A percentile compares a stretch with the other conserved stretches of the same genome.
Evolutionary conservation across 1,140 invertebrate genomes (phyloP).

Genomic region (Bombus waltoni): DNA sequence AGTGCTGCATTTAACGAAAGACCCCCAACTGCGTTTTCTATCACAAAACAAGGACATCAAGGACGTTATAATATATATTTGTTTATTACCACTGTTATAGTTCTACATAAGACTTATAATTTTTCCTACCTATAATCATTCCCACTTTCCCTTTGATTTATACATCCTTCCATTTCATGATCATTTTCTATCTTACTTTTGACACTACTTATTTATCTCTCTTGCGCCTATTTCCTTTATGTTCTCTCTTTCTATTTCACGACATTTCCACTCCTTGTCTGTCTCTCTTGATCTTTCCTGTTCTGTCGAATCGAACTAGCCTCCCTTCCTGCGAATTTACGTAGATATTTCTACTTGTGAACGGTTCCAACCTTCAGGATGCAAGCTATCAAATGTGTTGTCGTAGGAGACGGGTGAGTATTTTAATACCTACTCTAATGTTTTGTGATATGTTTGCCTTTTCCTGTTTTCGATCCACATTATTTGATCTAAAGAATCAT

Average conservation of each 20-base stretch:
- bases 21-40: constrained; percentile 29
- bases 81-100: not conserved
- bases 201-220: constrained; percentile 43
- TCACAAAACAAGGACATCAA: constrained; percentile 18
- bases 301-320: constrained; percentile 57
- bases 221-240: constrained; percentile 18
- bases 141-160: not conserved
- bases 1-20: constrained; percentile 34
- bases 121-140: not conserved
- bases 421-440: constrained; percentile 26
- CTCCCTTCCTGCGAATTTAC: constrained; percentile 59
- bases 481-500: constrained; percentile 19
- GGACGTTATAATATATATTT: not conserved
- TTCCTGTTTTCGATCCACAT: constrained; percentile 9
- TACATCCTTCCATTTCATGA: constrained; percentile 22
- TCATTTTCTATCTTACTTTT: constrained; percentile 44
- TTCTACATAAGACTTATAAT: not conserved
- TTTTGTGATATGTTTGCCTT: constrained; percentile 22
- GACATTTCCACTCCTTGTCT: constrained; percentile 33
- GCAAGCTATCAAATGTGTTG: constrained; percentile 98
- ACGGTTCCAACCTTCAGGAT: constrained; percentile 81
- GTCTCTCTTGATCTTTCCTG: constrained; percentile 39
- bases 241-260: constrained; percentile 22
- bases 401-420: constrained; percentile 96
- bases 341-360: constrained; percentile 60